These are phyloP conservation scores for Corydoras sp. DNA, from an alignment of 2,113 vertebrate genomes.

Conservation along the genomic window DNA sequence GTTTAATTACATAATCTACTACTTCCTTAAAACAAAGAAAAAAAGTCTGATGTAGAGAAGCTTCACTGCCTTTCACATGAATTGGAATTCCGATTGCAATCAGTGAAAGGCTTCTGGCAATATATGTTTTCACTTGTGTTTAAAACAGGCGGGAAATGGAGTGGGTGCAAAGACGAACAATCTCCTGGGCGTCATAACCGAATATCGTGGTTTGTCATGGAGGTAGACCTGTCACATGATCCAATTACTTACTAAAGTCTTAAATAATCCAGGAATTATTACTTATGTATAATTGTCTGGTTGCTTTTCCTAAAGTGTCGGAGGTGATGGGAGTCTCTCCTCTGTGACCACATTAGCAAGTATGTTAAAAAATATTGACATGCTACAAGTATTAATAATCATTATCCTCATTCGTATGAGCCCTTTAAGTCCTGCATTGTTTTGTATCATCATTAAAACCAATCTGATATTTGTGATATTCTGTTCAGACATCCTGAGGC, in stretches of 20 bases:
- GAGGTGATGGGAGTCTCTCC: conserved; percentile 70
- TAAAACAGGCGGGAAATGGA: conserved; percentile 77
- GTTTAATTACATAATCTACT: too few species aligned
- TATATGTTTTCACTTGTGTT: conserved; percentile 22
- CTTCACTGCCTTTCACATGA: too few species aligned
- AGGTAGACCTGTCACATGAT: conserved; percentile 59
- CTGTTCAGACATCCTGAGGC: conserved; percentile 78
- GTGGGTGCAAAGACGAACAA: conserved; percentile 66
- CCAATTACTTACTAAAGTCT: not conserved
- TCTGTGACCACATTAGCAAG: conserved; percentile 83
- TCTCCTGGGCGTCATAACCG: conserved; percentile 61
- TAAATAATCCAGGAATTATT: too few species aligned
- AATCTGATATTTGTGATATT: conserved; percentile 7
- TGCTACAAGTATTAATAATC: too few species aligned
- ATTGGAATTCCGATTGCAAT: too few species aligned
- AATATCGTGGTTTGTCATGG: conserved; percentile 85
- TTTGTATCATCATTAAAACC: not conserved
- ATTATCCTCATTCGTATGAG: too few species aligned
- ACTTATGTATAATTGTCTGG: not conserved
- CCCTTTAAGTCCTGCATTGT: too few species aligned
- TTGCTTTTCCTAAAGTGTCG: conserved; percentile 16
- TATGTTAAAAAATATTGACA: conserved; percentile 58
- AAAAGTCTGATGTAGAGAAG: too few species aligned
- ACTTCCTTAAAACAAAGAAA: too few species aligned
- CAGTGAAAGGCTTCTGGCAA: too few species aligned